Conservation (phyloP, 1,140 invertebrate species). For the Drosophila jambulina region DNA sequence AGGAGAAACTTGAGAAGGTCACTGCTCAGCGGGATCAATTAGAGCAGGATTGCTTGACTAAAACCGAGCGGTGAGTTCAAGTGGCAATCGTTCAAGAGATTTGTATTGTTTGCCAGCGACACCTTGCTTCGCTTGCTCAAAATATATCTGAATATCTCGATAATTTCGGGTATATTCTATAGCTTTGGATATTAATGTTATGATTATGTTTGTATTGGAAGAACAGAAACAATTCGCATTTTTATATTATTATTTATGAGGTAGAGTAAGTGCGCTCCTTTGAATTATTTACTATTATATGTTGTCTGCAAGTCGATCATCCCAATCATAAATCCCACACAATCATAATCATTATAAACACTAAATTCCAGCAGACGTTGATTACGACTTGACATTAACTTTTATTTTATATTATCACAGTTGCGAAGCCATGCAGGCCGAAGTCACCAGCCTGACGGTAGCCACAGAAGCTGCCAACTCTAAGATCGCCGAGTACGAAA, state of each 20-base stretch:
- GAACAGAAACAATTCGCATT: too few relatives aligned
- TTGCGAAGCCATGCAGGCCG: constrained; percentile 38
- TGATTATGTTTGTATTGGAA: too few relatives aligned
- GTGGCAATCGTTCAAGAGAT: neutral
- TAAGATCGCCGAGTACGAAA: constrained; percentile 52
- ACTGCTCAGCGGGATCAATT: constrained; percentile 44
- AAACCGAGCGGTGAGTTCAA: constrained; percentile 65
- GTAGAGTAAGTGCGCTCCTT: too few relatives aligned
- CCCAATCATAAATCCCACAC: too few relatives aligned
- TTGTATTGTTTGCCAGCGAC: too few relatives aligned
- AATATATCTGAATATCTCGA: too few relatives aligned
- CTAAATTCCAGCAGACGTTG: neutral
- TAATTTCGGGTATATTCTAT: too few relatives aligned
- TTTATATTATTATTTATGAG: too few relatives aligned
- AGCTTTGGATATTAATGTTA: too few relatives aligned
- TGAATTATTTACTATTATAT: too few relatives aligned
- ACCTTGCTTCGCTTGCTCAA: too few relatives aligned
- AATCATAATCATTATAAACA: neutral
- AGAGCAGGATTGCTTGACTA: constrained; percentile 46
- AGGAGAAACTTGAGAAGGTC: constrained; percentile 38
- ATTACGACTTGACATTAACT: neutral
- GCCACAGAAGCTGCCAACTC: constrained; percentile 43
- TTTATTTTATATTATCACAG: constrained; percentile 23
- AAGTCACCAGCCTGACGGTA: constrained; percentile 37
- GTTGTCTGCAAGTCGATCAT: too few relatives aligned